A percentile compares a stretch with the other conserved stretches of the same genome.
Conservation (phyloP, 1,140 invertebrate genomes). For the Pseudomyrmex sp. region DNA sequence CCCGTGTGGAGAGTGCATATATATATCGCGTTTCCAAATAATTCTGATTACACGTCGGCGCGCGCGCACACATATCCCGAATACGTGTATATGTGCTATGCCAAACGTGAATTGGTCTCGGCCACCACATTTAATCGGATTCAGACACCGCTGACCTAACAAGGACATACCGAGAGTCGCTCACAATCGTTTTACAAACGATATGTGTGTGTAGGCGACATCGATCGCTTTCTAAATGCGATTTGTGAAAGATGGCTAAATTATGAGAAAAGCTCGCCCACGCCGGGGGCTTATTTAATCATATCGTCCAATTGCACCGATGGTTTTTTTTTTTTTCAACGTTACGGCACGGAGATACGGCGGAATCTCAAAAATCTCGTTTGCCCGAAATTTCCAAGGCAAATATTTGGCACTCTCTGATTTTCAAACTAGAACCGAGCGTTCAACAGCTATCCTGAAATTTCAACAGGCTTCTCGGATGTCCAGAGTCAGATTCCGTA, state of each 20-base stretch:
- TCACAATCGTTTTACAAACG: conserved; percentile 14
- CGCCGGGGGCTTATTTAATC: not conserved
- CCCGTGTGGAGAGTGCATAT: no score
- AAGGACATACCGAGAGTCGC: conserved; percentile 40
- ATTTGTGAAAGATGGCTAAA: conserved; percentile 7
- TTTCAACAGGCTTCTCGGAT: conserved; percentile 15
- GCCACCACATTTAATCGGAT: conserved; percentile 46
- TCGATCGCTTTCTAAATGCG: conserved; percentile 3
- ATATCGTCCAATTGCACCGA: not conserved
- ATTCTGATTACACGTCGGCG: not conserved
- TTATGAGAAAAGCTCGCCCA: not conserved
- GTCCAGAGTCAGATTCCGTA: conserved; percentile 18
- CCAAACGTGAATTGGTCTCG: conserved; percentile 10
- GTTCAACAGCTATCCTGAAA: conserved; percentile 5
- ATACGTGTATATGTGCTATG: not conserved
- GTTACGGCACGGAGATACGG: not conserved
- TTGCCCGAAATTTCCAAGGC: not conserved
- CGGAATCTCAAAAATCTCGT: not conserved
- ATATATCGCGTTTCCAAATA: conserved; percentile 15
- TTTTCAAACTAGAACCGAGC: conserved; percentile 12
- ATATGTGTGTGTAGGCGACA: not conserved
- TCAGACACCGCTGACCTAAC: conserved; percentile 37
- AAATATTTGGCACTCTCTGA: not conserved
- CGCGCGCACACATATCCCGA: not conserved
- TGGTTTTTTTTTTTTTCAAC: not conserved